Evolutionary conservation across 37 sponge, comb jelly and placozoan genomes (phyloP).

Genomic region (Halichondria panicea): DNA sequence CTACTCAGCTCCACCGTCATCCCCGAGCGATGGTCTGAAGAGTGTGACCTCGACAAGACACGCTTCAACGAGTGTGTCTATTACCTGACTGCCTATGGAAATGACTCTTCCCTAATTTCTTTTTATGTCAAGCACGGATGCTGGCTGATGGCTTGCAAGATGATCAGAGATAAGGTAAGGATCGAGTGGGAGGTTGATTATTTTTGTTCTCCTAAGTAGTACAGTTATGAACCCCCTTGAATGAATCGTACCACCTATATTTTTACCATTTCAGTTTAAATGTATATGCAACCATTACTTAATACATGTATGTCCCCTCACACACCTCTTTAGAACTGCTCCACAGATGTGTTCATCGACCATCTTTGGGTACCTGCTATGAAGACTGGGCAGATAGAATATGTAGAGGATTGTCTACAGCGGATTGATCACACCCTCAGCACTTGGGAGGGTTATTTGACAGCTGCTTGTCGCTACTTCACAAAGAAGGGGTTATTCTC

Average conservation of each 20-base stretch:
- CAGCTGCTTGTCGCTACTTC: constrained; percentile 67
- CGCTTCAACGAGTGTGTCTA: constrained; percentile 83
- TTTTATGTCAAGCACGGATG: constrained; percentile 76
- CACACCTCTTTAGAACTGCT: constrained; percentile 53
- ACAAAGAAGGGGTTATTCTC: constrained; percentile 42
- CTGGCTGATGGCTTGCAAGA: constrained; percentile 71
- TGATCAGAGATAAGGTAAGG: constrained; percentile 72
- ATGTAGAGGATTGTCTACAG: constrained; percentile 54
- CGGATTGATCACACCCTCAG: constrained; percentile 49
- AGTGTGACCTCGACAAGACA: constrained; percentile 51
- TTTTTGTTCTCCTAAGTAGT: neutral
- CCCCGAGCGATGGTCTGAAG: constrained; percentile 14
- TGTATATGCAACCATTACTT: too few relatives aligned
- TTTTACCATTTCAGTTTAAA: too few relatives aligned
- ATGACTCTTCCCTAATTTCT: constrained; percentile 49
- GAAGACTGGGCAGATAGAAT: constrained; percentile 53
- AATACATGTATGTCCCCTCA: neutral
- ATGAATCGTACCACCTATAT: too few relatives aligned
- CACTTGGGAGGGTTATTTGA: constrained; percentile 77
- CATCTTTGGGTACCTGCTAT: constrained; percentile 74
- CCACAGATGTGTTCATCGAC: constrained; percentile 81
- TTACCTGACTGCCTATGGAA: constrained; percentile 85
- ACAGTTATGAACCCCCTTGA: neutral
- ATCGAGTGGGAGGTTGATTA: neutral
- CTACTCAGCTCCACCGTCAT: constrained; percentile 6